phyloP scores from a whole-genome alignment of 2,797 vertebrate species.

The Toxotes lorentzi region DNA sequence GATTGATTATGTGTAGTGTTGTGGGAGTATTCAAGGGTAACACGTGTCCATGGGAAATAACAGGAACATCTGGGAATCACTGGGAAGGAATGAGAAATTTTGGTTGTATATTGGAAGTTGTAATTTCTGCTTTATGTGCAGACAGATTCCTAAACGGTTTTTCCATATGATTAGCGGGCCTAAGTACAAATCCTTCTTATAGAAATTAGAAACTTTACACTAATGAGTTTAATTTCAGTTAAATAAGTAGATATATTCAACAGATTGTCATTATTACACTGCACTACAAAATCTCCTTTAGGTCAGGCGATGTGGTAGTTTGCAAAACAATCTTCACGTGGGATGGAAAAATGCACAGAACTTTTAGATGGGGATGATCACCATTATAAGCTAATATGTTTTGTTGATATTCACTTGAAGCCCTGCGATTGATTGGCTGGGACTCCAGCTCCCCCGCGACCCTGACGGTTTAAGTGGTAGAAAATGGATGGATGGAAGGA shows the following conservation, averaged over 20 bases:
- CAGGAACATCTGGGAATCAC: background rate
- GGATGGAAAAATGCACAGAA: background rate
- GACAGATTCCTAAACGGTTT: background rate
- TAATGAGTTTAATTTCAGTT: constrained; percentile 11
- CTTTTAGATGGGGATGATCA: constrained; percentile 30
- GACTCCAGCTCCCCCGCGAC: too few relatives aligned
- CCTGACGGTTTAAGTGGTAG: too few relatives aligned
- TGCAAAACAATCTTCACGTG: background rate
- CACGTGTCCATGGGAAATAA: background rate
- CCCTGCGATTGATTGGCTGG: too few relatives aligned
- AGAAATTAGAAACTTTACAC: constrained; percentile 11
- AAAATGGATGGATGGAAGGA: too few relatives aligned
- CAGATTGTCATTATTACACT: background rate
- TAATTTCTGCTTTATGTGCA: constrained; percentile 2
- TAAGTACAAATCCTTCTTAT: constrained; percentile 10
- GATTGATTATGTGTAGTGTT: constrained; percentile 10
- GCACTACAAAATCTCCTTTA: constrained; percentile 7
- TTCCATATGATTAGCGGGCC: constrained; percentile 2
- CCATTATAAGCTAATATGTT: constrained; percentile 54
- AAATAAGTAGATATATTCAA: background rate
- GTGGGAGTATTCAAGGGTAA: background rate
- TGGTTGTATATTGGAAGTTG: background rate
- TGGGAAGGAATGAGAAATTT: background rate
- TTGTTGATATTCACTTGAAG: background rate
- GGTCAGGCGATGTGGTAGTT: background rate